phyloP scores from a whole-genome alignment of 2,113 vertebrate genomes.

The Pelvicachromis taeniatus region DNA sequence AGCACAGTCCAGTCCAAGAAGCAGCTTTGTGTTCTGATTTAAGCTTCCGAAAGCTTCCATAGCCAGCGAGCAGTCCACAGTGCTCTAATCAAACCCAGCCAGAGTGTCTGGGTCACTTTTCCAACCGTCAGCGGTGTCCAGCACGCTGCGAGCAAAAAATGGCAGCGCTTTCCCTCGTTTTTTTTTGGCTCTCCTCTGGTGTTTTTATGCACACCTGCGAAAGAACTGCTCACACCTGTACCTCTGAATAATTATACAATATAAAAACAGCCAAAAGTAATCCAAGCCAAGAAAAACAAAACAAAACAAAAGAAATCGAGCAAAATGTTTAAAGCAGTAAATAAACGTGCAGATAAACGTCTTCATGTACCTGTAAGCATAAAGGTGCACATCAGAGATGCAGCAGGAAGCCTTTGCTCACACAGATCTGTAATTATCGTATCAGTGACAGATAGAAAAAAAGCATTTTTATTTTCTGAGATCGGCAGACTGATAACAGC shows the following conservation, averaged over 20 bases:
- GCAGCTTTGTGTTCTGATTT: no score
- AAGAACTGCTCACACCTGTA: background rate
- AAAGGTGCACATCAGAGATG: background rate
- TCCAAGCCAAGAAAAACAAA: background rate
- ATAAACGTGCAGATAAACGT: background rate
- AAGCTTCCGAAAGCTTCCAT: background rate
- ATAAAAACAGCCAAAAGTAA: background rate
- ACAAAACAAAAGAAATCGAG: background rate
- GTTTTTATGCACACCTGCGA: background rate
- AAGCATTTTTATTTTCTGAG: constrained; percentile 12
- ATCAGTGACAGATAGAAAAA: background rate
- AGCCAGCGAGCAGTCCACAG: background rate
- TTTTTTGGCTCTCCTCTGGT: background rate
- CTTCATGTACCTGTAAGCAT: background rate
- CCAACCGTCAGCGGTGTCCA: background rate
- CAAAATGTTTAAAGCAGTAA: background rate
- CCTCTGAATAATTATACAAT: background rate
- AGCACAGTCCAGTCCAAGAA: background rate
- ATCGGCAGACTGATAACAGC: constrained; percentile 10
- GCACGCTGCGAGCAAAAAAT: background rate
- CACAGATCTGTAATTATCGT: constrained; percentile 6
- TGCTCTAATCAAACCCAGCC: background rate
- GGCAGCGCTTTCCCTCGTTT: background rate
- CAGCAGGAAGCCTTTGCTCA: background rate
- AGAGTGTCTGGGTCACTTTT: background rate